Percentiles rank a stretch among this genome's conserved stretches.
phyloP scores from a whole-genome alignment of 2,113 vertebrate species.

The Symphodus melops region DNA sequence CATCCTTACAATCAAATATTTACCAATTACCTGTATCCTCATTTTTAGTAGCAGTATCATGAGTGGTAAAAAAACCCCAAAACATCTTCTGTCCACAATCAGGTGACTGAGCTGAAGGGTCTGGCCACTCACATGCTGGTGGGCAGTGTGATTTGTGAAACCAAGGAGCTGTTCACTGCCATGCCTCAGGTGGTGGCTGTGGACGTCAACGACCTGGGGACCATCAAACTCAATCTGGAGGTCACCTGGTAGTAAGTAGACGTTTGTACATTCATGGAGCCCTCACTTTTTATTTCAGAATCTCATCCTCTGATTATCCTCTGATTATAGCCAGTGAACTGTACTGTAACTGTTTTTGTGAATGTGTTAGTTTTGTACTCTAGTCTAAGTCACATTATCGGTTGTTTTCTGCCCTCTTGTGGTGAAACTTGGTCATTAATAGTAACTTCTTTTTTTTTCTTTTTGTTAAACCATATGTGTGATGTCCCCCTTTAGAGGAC shows the following conservation, averaged over 20 bases:
- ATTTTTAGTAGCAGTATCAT: neutral
- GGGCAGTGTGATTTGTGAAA: conserved; percentile 97
- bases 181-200: conserved; percentile 97
- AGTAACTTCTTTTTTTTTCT: neutral
- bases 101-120: conserved; percentile 98
- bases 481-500: no score
- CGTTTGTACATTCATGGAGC: no score
- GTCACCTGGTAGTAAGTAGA: conserved; percentile 97
- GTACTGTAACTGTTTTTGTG: no score
- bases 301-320: no score
- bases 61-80: neutral
- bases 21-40: neutral
- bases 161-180: conserved; percentile 97
- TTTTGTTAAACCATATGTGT: no score
- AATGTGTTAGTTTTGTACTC: no score
- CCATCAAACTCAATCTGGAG: conserved; percentile 97
- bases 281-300: no score
- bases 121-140: conserved; percentile 95
- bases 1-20: neutral
- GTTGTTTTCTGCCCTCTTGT: conserved; percentile 63
- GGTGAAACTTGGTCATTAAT: conserved; percentile 32
- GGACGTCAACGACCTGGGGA: conserved; percentile 97
- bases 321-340: no score
- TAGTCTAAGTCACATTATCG: no score
- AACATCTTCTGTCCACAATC: conserved; percentile 13